These are phyloP conservation scores for Lepidothrix coronata DNA, from an alignment of 2,113 vertebrate genomes.

Conservation along the genomic window DNA sequence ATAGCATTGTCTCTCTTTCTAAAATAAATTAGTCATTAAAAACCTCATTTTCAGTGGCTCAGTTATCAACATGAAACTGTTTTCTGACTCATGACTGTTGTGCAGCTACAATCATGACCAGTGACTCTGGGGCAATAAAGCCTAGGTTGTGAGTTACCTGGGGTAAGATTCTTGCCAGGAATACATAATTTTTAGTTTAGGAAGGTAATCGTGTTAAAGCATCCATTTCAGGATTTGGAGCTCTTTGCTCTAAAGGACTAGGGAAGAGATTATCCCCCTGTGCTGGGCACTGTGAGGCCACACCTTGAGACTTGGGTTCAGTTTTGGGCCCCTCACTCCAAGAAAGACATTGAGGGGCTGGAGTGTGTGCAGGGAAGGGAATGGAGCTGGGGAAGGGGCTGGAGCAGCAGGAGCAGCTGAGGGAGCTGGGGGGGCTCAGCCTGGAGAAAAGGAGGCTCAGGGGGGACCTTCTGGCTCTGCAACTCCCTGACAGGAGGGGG, in stretches of 20 bases:
- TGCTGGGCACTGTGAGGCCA: accelerated
- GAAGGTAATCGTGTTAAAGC: slow-evolving; percentile 11
- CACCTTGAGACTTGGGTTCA: accelerated
- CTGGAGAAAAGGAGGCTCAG: background rate
- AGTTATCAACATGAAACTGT: background rate
- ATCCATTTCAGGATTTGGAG: background rate
- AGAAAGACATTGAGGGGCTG: background rate
- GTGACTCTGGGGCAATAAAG: background rate
- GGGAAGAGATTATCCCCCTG: background rate
- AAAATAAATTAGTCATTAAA: slow-evolving; percentile 18
- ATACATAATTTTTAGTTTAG: slow-evolving; percentile 7
- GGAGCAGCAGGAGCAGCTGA: background rate
- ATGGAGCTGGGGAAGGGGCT: accelerated
- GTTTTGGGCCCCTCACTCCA: background rate
- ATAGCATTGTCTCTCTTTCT: background rate
- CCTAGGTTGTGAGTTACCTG: background rate
- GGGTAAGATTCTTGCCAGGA: background rate
- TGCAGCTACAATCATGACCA: background rate
- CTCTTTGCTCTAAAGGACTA: background rate
- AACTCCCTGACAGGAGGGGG: background rate
- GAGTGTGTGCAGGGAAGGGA: background rate
- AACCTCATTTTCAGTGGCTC: background rate
- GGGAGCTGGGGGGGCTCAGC: background rate
- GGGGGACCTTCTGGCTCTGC: background rate
- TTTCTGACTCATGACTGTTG: slow-evolving; percentile 13